These are phyloP conservation scores for Todiramphus saurophagus DNA, from an alignment of 2,113 vertebrate species.

Conservation along the genomic window DNA sequence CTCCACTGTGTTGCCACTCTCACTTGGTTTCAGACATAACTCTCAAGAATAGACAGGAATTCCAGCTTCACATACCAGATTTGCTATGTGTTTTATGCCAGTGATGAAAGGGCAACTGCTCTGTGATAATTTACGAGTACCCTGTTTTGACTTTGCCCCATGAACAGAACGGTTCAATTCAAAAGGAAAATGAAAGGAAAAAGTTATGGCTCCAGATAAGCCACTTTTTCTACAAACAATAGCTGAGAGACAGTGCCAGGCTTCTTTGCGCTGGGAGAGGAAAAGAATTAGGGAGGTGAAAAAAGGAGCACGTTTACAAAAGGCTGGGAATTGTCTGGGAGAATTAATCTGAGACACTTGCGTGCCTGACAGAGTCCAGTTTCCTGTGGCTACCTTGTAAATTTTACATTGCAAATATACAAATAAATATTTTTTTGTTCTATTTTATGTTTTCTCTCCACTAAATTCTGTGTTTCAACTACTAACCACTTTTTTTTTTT, in stretches of 20 bases:
- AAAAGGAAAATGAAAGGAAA: constrained; percentile 60
- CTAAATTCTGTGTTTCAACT: background rate
- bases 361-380: background rate
- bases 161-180: constrained; percentile 32
- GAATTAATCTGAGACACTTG: background rate
- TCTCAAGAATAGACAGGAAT: background rate
- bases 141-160: constrained; percentile 24
- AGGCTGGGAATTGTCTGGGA: constrained; percentile 3
- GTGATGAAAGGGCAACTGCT: constrained; percentile 9
- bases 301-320: background rate
- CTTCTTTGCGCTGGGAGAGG: constrained; percentile 11
- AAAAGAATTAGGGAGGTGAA: constrained; percentile 21
- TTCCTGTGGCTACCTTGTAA: background rate
- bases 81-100: background rate
- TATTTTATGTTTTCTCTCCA: background rate
- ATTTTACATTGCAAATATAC: background rate
- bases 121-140: constrained; percentile 6
- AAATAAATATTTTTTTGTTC: background rate
- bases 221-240: constrained; percentile 50
- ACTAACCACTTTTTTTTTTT: background rate
- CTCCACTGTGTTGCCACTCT: background rate
- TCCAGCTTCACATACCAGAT: background rate
- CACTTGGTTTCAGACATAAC: background rate
- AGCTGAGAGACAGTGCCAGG: constrained; percentile 45
- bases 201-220: constrained; percentile 55